Conservation (phyloP, 2,113 vertebrate genomes). For the Herpailurus yagouaroundi region DNA sequence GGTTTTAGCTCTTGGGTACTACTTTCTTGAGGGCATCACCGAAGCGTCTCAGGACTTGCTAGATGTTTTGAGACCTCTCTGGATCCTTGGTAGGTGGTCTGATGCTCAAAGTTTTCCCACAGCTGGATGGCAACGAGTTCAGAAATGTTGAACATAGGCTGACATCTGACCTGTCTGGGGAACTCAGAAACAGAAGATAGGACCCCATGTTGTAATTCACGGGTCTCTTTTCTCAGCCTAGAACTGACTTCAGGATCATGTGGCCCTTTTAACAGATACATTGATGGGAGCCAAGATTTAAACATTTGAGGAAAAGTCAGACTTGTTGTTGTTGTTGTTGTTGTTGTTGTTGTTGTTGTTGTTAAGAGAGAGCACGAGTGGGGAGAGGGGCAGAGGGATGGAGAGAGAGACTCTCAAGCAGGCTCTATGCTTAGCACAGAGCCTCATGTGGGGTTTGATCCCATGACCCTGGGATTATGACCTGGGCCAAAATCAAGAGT, state of each 20-base stretch:
- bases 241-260: background rate
- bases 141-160: background rate
- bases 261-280: background rate
- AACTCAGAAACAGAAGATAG: background rate
- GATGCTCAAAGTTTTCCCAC: background rate
- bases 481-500: no score
- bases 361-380: no score
- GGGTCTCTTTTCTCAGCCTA: background rate
- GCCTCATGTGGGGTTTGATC: no score
- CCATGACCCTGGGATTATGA: no score
- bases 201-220: background rate
- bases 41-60: background rate
- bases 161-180: background rate
- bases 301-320: constrained; percentile 19
- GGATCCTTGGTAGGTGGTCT: background rate
- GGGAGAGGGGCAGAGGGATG: no score
- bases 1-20: background rate
- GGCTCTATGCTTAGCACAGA: no score
- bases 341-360: background rate
- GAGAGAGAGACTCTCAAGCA: no score
- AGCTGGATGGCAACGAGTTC: background rate
- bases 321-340: background rate
- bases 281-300: background rate
- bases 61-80: background rate
- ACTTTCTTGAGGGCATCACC: background rate